phyloP scores from a whole-genome alignment of 2,797 vertebrate genomes.

The Cirrhinus mrigala region DNA sequence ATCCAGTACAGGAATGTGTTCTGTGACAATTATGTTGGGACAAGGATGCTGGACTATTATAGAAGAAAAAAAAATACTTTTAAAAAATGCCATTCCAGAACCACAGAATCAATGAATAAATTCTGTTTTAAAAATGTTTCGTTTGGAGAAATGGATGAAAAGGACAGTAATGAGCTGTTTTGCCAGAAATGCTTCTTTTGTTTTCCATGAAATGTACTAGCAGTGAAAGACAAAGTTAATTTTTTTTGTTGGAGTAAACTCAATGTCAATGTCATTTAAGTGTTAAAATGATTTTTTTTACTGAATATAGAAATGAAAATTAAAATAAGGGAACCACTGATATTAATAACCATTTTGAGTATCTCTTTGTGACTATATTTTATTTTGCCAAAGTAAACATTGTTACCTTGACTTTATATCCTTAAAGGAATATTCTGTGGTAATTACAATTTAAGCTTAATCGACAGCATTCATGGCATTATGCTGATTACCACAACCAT shows the following conservation, averaged over 20 bases:
- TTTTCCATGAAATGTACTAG: slow-evolving; percentile 57
- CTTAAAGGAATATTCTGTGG: slow-evolving; percentile 27
- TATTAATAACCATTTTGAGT: slow-evolving; percentile 52
- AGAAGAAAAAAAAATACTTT: neutral
- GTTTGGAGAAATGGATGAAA: slow-evolving; percentile 19
- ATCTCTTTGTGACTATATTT: slow-evolving; percentile 53
- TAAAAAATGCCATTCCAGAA: slow-evolving; percentile 28
- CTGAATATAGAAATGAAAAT: slow-evolving; percentile 34
- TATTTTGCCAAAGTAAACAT: slow-evolving; percentile 61
- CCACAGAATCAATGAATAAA: slow-evolving; percentile 27
- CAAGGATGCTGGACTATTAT: slow-evolving; percentile 22
- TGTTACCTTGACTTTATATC: slow-evolving; percentile 63
- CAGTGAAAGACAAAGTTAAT: slow-evolving; percentile 43
- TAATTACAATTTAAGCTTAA: neutral
- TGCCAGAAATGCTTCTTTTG: slow-evolving; percentile 51
- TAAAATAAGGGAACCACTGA: slow-evolving; percentile 40
- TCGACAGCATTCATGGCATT: neutral
- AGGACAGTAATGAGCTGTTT: slow-evolving; percentile 30
- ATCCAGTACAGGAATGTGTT: slow-evolving; percentile 47
- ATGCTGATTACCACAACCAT: neutral
- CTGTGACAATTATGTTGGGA: neutral
- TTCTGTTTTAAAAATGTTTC: slow-evolving; percentile 25
- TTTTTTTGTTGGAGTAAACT: slow-evolving; percentile 55
- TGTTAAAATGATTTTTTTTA: slow-evolving; percentile 52
- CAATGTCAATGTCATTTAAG: slow-evolving; percentile 46